Conservation (phyloP, 2,888 invertebrate species). For the Leptopilina drosophilae region DNA sequence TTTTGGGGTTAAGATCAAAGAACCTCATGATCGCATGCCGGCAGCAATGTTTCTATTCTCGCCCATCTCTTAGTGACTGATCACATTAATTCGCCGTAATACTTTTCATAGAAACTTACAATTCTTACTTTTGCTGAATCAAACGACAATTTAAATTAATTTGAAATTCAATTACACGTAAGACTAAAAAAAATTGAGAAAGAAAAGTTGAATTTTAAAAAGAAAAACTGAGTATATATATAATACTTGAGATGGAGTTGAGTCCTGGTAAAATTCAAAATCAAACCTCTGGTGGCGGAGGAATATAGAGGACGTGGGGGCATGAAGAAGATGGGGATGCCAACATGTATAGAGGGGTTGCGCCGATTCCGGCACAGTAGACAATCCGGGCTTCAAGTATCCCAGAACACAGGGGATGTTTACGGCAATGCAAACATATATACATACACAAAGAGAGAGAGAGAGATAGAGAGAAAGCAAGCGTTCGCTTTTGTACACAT, state of each 20-base stretch:
- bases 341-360: constrained; percentile 45
- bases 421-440: constrained; percentile 56
- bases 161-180: too few relatives aligned
- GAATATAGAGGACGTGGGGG: constrained; percentile 45
- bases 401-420: constrained; percentile 71
- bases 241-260: constrained; percentile 11
- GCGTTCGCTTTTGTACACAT: constrained; percentile 42
- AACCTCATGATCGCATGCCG: constrained; percentile 67
- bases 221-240: too few relatives aligned
- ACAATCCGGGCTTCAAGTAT: constrained; percentile 69
- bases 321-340: constrained; percentile 49
- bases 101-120: too few relatives aligned
- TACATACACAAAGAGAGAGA: constrained; percentile 44
- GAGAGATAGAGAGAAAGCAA: constrained; percentile 24
- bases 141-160: too few relatives aligned
- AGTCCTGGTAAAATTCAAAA: constrained; percentile 48
- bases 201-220: too few relatives aligned
- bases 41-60: constrained; percentile 56
- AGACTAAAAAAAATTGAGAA: too few relatives aligned
- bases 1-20: constrained; percentile 72
- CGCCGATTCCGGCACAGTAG: constrained; percentile 64
- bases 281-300: constrained; percentile 45
- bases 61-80: constrained; percentile 62
- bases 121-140: too few relatives aligned
- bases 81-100: too few relatives aligned